Conservation (phyloP, 2,888 invertebrate species). For the Dorcus parallelipipedus region DNA sequence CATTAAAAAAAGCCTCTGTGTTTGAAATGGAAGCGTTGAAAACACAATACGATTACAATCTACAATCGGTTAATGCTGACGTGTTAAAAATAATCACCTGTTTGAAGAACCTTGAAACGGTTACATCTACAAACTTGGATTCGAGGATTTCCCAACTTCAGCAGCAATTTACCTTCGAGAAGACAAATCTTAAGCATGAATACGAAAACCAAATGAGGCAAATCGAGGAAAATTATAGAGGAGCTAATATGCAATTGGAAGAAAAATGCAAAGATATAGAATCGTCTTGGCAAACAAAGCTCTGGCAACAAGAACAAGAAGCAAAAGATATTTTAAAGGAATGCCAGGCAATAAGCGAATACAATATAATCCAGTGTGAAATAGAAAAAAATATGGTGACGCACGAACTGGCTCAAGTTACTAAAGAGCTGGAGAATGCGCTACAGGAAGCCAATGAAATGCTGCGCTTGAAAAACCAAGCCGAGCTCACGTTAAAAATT, state of each 20-base stretch:
- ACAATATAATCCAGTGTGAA: constrained; percentile 54
- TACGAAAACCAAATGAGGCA: constrained; percentile 43
- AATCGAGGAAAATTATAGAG: constrained; percentile 42
- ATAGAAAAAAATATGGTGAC: constrained; percentile 53
- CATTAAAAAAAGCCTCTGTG: constrained; percentile 19
- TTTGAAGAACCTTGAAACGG: constrained; percentile 29
- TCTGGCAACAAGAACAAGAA: constrained; percentile 49
- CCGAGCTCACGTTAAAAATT: constrained; percentile 9
- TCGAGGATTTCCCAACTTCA: constrained; percentile 32
- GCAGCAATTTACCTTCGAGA: constrained; percentile 39
- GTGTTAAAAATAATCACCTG: constrained; percentile 37
- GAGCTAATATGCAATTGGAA: constrained; percentile 46
- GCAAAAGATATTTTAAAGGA: constrained; percentile 53
- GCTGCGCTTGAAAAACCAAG: background rate
- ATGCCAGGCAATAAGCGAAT: constrained; percentile 55
- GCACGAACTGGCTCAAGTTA: constrained; percentile 33
- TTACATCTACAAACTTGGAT: constrained; percentile 24
- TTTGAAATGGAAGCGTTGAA: constrained; percentile 33
- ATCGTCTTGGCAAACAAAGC: constrained; percentile 36
- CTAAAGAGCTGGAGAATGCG: constrained; percentile 25
- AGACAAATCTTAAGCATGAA: constrained; percentile 29
- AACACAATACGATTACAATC: constrained; percentile 34
- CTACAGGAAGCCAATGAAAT: constrained; percentile 40
- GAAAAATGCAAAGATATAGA: constrained; percentile 50
- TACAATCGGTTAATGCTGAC: constrained; percentile 39